A percentile compares a stretch with the other conserved stretches of the same genome.
Evolutionary conservation across 2,888 invertebrate genomes (phyloP).

Genomic region (Taenaris catops): DNA sequence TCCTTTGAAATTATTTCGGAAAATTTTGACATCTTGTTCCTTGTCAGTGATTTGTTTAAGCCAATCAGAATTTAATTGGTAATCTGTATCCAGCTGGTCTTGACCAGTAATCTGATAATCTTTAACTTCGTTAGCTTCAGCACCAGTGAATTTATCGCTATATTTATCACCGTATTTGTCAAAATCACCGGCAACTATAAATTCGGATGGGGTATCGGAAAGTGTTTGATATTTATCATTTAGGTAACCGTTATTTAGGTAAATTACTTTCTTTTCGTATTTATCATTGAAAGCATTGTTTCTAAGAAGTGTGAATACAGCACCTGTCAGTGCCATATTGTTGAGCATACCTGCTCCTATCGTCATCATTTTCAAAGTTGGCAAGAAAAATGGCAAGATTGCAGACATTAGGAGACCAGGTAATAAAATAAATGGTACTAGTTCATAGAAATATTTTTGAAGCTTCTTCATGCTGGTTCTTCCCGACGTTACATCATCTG

Average conservation of each 20-base stretch:
- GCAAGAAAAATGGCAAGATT: conserved; percentile 83
- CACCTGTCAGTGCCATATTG: conserved; percentile 83
- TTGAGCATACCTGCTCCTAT: conserved; percentile 81
- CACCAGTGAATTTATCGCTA: conserved; percentile 15
- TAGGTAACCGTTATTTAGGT: conserved; percentile 78
- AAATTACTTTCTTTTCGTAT: conserved; percentile 75
- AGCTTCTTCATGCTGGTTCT: conserved; percentile 55
- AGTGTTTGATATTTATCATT: conserved; percentile 49
- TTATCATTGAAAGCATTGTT: conserved; percentile 79
- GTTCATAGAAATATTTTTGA: conserved; percentile 47
- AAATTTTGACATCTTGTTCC: conserved; percentile 17
- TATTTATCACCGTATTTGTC: conserved; percentile 15
- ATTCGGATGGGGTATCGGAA: conserved; percentile 20
- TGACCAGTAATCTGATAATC: conserved; percentile 22
- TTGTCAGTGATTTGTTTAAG: conserved; percentile 13
- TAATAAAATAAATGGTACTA: conserved; percentile 78
- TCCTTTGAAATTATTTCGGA: conserved; percentile 8
- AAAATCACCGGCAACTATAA: conserved; percentile 20
- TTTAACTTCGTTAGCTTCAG: conserved; percentile 23
- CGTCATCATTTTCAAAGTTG: conserved; percentile 83
- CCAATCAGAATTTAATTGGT: conserved; percentile 14
- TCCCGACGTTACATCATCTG: conserved; percentile 41
- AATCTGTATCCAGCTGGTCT: conserved; percentile 10
- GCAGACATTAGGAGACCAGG: conserved; percentile 84
- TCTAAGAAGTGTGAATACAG: conserved; percentile 77